A percentile compares a stretch with the other conserved stretches of the same genome.
These are phyloP conservation scores for Pollenia griseotomentosa DNA, from an alignment of 2,888 invertebrate species.

Conservation along the genomic window DNA sequence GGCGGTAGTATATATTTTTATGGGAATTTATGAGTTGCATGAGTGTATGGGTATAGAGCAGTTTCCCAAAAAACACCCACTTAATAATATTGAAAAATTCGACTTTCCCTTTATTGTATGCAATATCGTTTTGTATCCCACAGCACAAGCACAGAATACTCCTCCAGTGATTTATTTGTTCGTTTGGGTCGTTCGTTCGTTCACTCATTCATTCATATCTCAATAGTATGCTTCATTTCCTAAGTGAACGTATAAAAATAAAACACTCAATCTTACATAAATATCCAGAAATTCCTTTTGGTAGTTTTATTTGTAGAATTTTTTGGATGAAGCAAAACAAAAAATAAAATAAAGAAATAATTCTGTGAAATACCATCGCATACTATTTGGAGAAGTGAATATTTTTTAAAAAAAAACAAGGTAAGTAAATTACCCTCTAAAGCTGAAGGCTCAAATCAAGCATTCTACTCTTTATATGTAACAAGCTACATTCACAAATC, in stretches of 20 bases:
- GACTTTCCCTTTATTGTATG: slow-evolving; percentile 45
- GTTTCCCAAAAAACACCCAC: slow-evolving; percentile 48
- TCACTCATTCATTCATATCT: slow-evolving; percentile 59
- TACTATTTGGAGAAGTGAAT: no score
- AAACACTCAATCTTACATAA: slow-evolving; percentile 27
- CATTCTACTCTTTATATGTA: no score
- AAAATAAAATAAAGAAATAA: neutral
- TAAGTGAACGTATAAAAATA: slow-evolving; percentile 53
- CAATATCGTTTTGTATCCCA: slow-evolving; percentile 41
- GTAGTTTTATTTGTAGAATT: slow-evolving; percentile 16
- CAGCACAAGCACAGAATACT: slow-evolving; percentile 6
- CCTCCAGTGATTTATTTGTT: slow-evolving; percentile 29
- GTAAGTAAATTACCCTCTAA: no score
- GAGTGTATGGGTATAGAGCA: neutral
- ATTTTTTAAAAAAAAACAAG: no score
- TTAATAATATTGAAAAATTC: slow-evolving; percentile 62
- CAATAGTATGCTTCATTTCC: slow-evolving; percentile 66
- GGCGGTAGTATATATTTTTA: slow-evolving; percentile 9
- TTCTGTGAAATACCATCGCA: no score
- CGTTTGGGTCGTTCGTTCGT: slow-evolving; percentile 11
- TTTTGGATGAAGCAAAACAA: neutral
- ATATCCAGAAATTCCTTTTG: slow-evolving; percentile 25
- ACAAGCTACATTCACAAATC: no score
- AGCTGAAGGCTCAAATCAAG: no score
- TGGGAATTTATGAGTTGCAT: slow-evolving; percentile 7